Percentiles rank a stretch among this genome's conserved stretches.
Conservation (phyloP, 1,140 invertebrate species). For the Bombus superbus region DNA sequence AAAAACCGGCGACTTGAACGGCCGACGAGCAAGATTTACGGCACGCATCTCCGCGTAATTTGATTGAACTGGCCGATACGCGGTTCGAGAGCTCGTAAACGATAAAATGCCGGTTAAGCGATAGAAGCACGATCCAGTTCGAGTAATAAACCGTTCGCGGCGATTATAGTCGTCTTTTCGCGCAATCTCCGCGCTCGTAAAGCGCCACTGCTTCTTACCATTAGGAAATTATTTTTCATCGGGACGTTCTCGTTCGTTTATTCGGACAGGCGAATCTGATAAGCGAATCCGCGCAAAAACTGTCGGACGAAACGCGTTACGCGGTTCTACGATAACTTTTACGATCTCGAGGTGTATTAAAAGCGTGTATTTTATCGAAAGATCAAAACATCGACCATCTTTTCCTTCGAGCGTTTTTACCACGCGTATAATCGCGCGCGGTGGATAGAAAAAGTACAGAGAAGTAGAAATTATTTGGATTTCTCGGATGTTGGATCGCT, state of each 20-base stretch:
- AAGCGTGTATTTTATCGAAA: background rate
- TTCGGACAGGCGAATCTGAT: no score
- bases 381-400: no score
- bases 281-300: background rate
- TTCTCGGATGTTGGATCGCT: background rate
- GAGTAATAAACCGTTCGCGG: constrained; percentile 21
- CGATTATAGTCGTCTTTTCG: background rate
- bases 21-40: constrained; percentile 11
- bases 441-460: background rate
- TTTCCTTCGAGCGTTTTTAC: background rate
- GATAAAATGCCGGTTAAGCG: constrained; percentile 32
- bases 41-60: background rate
- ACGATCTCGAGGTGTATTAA: background rate
- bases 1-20: constrained; percentile 20
- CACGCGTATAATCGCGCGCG: background rate
- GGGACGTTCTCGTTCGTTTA: background rate
- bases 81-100: background rate
- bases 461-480: background rate
- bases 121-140: constrained; percentile 11
- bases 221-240: constrained; percentile 16
- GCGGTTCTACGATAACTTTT: background rate
- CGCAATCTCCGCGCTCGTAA: constrained; percentile 18
- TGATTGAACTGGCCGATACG: constrained; percentile 18
- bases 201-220: constrained; percentile 14
- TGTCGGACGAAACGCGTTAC: background rate